phyloP scores from a whole-genome alignment of 2,113 vertebrate species.

The Melanerpes aurifrons region DNA sequence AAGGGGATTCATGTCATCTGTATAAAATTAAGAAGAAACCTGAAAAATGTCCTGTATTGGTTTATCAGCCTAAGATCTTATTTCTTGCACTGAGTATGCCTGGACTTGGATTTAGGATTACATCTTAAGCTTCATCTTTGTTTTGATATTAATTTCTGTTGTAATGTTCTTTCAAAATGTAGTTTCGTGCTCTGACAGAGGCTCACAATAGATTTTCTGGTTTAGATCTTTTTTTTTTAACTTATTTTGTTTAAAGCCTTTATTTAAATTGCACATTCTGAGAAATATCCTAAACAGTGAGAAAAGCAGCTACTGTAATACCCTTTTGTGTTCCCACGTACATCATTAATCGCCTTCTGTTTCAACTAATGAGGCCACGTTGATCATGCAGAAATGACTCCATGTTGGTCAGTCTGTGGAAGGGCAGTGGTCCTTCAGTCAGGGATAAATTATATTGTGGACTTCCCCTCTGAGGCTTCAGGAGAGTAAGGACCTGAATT shows the following conservation, averaged over 20 bases:
- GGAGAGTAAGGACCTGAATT: neutral
- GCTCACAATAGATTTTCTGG: neutral
- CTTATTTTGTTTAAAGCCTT: neutral
- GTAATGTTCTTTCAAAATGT: neutral
- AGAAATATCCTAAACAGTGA: neutral
- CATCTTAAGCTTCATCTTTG: neutral
- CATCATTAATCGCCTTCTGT: neutral
- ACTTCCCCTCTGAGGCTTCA: neutral
- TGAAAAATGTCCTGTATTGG: neutral
- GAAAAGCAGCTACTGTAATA: neutral
- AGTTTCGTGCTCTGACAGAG: neutral
- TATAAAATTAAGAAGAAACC: neutral
- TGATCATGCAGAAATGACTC: neutral
- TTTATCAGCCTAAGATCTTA: neutral
- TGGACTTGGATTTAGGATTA: neutral
- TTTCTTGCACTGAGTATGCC: neutral
- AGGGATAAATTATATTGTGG: neutral
- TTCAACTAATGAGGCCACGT: neutral
- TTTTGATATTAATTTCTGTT: neutral
- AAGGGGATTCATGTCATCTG: neutral
- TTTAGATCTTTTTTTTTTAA: neutral
- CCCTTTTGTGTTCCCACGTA: neutral
- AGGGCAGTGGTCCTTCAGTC: neutral
- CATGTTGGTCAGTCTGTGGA: fast-evolving
- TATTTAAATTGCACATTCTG: neutral